Percentiles rank a stretch among this genome's conserved stretches.
Conservation (phyloP, 2,888 invertebrate species). For the Bimastos eiseni region DNA sequence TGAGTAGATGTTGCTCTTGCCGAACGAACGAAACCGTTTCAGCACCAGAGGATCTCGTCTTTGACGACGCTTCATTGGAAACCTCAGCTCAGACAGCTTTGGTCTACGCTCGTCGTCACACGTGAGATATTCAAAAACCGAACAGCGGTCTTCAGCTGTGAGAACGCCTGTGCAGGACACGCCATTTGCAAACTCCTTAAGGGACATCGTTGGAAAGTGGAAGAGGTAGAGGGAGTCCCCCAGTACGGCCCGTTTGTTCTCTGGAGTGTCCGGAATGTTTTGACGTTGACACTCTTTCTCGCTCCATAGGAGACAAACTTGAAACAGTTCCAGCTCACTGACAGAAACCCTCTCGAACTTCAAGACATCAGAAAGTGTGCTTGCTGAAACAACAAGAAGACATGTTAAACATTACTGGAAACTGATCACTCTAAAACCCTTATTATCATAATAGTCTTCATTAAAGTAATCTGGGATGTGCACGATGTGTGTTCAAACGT, state of each 20-base stretch:
- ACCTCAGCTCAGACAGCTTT: slow-evolving; percentile 19
- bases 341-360: slow-evolving; percentile 73
- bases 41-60: slow-evolving; percentile 34
- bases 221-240: slow-evolving; percentile 48
- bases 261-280: slow-evolving; percentile 45
- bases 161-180: slow-evolving; percentile 37
- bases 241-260: slow-evolving; percentile 47
- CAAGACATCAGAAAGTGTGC: slow-evolving; percentile 62
- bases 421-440: neutral
- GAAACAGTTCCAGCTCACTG: slow-evolving; percentile 55
- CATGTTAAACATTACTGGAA: neutral
- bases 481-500: too few relatives aligned
- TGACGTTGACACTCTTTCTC: slow-evolving; percentile 48
- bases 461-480: too few relatives aligned
- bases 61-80: slow-evolving; percentile 28
- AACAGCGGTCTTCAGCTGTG: slow-evolving; percentile 39
- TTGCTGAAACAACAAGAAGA: neutral
- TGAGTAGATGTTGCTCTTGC: slow-evolving; percentile 40
- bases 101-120: slow-evolving; percentile 29
- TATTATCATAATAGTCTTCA: too few relatives aligned
- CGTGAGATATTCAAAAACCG: slow-evolving; percentile 40
- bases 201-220: slow-evolving; percentile 49
- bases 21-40: slow-evolving; percentile 36
- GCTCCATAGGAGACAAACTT: slow-evolving; percentile 49
- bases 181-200: slow-evolving; percentile 39